Percentiles rank a stretch among this genome's conserved stretches.
Conservation (phyloP, 2,888 invertebrate genomes). For the Cryptocephalus moraei region DNA sequence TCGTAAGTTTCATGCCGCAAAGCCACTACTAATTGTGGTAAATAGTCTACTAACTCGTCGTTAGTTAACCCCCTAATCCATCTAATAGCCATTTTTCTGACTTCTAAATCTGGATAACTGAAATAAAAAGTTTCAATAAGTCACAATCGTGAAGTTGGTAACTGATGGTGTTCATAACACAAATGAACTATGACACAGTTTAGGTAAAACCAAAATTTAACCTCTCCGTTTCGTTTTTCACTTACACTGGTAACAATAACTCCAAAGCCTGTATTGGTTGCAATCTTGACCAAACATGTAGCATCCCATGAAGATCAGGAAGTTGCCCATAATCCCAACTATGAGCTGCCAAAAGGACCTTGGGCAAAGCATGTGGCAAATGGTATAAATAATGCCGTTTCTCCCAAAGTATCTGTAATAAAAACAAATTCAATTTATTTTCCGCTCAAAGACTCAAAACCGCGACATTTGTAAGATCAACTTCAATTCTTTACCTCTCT, state of each 20-base stretch:
- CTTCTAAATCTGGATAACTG: constrained; percentile 86
- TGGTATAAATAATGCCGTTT: constrained; percentile 82
- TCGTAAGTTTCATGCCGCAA: constrained; percentile 86
- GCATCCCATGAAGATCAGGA: constrained; percentile 74
- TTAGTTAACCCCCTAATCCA: constrained; percentile 72
- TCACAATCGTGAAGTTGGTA: background rate
- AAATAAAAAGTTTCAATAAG: background rate
- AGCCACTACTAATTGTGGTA: constrained; percentile 90
- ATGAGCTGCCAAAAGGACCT: constrained; percentile 76
- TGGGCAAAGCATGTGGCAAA: constrained; percentile 69
- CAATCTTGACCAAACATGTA: constrained; percentile 80
- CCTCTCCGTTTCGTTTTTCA: background rate
- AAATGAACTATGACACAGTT: too few species aligned
- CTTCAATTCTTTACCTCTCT: constrained; percentile 44
- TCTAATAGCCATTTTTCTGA: constrained; percentile 73
- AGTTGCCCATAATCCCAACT: constrained; percentile 87
- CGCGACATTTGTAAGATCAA: background rate
- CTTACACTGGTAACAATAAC: constrained; percentile 69
- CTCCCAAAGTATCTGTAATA: constrained; percentile 76
- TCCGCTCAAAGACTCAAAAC: background rate
- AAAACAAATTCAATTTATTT: constrained; percentile 5
- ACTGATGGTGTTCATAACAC: background rate
- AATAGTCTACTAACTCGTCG: constrained; percentile 81
- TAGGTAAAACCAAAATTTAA: too few species aligned
- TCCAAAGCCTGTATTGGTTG: constrained; percentile 86